phyloP scores from a whole-genome alignment of 2,888 invertebrate species.

The Caenorhabditis virilis region DNA sequence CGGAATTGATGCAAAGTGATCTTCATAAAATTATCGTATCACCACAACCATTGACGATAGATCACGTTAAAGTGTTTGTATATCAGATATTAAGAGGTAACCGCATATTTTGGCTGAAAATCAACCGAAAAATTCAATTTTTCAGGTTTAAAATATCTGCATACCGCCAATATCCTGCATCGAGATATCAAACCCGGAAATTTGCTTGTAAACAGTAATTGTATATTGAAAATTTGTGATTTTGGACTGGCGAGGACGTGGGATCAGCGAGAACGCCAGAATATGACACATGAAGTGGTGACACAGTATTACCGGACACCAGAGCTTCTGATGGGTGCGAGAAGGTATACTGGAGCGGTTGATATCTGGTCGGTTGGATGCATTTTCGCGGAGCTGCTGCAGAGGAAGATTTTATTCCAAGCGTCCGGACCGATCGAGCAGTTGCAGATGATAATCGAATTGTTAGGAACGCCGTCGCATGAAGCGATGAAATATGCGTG shows the following conservation, averaged over 20 bases:
- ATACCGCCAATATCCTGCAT: slow-evolving; percentile 95
- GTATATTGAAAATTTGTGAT: slow-evolving; percentile 98
- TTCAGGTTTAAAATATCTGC: slow-evolving; percentile 93
- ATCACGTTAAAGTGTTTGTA: slow-evolving; percentile 99
- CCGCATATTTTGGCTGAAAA: not conserved
- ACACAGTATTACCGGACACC: slow-evolving; percentile 99
- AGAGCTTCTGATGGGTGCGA: slow-evolving; percentile 97
- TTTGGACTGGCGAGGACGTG: slow-evolving; percentile 97
- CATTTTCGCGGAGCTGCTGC: slow-evolving; percentile 95
- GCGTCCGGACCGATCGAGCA: slow-evolving; percentile 97
- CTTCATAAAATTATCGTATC: slow-evolving; percentile 99
- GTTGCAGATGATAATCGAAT: slow-evolving; percentile 94
- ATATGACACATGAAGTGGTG: slow-evolving; percentile 99
- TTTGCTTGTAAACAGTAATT: slow-evolving; percentile 97
- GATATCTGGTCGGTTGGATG: slow-evolving; percentile 99
- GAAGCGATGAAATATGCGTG: slow-evolving; percentile 97
- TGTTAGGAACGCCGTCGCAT: slow-evolving; percentile 90
- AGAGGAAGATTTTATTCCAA: slow-evolving; percentile 93
- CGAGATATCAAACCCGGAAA: slow-evolving; percentile 99
- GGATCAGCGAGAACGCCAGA: slow-evolving; percentile 87
- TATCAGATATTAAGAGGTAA: slow-evolving; percentile 97
- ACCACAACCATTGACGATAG: slow-evolving; percentile 95
- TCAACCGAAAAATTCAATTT: not conserved
- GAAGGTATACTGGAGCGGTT: slow-evolving; percentile 87
- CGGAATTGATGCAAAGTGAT: slow-evolving; percentile 98